Evolutionary conservation across 2,113 vertebrate genomes (phyloP).

Genomic region (Sula dactylatra): DNA sequence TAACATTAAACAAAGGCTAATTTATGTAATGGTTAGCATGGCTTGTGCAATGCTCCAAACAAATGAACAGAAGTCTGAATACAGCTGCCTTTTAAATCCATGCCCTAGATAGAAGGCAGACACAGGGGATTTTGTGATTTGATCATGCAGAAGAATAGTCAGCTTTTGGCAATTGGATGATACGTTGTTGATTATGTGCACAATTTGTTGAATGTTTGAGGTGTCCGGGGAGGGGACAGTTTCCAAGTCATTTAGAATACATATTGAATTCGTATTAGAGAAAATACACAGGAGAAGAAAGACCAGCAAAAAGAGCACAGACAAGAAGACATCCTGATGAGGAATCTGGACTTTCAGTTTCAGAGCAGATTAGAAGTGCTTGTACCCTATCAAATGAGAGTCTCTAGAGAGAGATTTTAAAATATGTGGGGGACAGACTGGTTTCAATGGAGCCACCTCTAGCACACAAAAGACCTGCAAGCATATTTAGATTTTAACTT

Average conservation of each 20-base stretch:
- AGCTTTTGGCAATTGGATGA: background rate
- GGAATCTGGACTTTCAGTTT: background rate
- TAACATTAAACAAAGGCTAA: background rate
- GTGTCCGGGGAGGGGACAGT: background rate
- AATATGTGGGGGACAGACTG: background rate
- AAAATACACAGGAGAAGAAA: background rate
- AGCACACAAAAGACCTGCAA: background rate
- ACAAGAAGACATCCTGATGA: background rate
- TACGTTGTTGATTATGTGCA: background rate
- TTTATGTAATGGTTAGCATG: conserved; percentile 27
- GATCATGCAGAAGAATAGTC: conserved; percentile 18
- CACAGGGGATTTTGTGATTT: conserved; percentile 50
- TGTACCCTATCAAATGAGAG: background rate
- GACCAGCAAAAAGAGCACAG: background rate
- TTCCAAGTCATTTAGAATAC: background rate
- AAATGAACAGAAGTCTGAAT: conserved; percentile 43
- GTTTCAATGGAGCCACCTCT: background rate
- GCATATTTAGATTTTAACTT: background rate
- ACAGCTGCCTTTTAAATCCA: conserved; percentile 36
- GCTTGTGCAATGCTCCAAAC: conserved; percentile 5
- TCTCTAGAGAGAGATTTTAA: background rate
- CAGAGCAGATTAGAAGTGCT: background rate
- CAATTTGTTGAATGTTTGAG: background rate
- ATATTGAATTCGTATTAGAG: background rate
- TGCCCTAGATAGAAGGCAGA: conserved; percentile 16